Evolutionary conservation across 2,797 vertebrate species (phyloP).

Genomic region (Pangasius macronema): DNA sequence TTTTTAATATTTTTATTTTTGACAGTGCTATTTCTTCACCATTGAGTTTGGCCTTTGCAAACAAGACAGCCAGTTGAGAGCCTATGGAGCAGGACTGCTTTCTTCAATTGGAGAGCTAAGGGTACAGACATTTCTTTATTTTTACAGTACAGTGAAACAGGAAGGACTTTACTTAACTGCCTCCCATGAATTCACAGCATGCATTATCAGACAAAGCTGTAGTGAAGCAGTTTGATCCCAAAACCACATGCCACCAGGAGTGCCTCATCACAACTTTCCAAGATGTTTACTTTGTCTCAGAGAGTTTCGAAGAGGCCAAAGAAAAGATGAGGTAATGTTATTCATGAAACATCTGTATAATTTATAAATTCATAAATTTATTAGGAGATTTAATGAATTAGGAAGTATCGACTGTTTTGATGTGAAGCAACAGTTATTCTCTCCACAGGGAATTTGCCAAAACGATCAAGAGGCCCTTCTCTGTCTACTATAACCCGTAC

Average conservation of each 20-base stretch:
- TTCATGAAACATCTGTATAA: neutral
- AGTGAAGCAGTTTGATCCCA: slow-evolving; percentile 92
- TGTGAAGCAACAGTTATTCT: neutral
- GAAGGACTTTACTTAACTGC: neutral
- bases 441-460: slow-evolving; percentile 90
- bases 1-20: slow-evolving; percentile 1
- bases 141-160: neutral
- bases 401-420: neutral
- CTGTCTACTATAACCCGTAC: slow-evolving; percentile 95
- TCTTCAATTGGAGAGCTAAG: slow-evolving; percentile 95
- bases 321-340: slow-evolving; percentile 92
- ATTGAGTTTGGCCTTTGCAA: slow-evolving; percentile 98
- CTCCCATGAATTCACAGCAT: slow-evolving; percentile 75
- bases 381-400: neutral
- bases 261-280: slow-evolving; percentile 98
- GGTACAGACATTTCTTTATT: slow-evolving; percentile 68
- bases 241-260: slow-evolving; percentile 92
- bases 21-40: slow-evolving; percentile 97
- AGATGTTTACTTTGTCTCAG: slow-evolving; percentile 95
- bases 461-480: slow-evolving; percentile 92
- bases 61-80: slow-evolving; percentile 92
- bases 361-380: neutral
- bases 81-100: slow-evolving; percentile 92
- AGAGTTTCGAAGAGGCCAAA: slow-evolving; percentile 98
- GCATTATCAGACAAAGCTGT: slow-evolving; percentile 91